Evolutionary conservation across 2,888 invertebrate species (phyloP), one percentile per base, ranked within the genome.

Genomic region (Nomada goodeniana): DNA sequence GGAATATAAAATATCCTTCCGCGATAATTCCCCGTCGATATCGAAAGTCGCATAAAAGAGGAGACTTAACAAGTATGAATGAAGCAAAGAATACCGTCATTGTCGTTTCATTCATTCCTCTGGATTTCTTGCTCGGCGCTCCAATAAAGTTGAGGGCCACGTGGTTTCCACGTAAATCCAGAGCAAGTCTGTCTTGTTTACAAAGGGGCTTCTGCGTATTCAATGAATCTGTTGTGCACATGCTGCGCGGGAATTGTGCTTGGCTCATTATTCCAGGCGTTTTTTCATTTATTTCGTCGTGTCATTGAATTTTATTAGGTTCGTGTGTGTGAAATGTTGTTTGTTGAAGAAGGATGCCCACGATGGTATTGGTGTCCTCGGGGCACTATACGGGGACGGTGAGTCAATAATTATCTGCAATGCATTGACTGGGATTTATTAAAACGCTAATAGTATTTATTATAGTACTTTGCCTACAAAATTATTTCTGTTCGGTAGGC

Each of bases 71-170:
- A 70, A 83, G 80, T 82, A 82, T 75, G 84, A 72, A 64, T 60
- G 57, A 53, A 44, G 36, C 13, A 36, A 67, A 67, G 67, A 76
- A 75, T 26, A 78, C 80, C 76, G 80, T 76, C 83, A 81, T 85
- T 86, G 87, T 86, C 86, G 85, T 86, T 89, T 88, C 90, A 90
- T 90, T 90, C 90, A 90, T 86, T 80, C 73, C 83, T 50, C 69
- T 44, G 71, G 79, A 77, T 83, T 83, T 83, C 59, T 77, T 80
- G 68, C 68, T 63, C 47, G 75, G 71, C 65, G 64, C 59, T 65
- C 69, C 60, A 73, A 86, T 81, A 76, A 83, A 74, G 76, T 50
- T 29, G 52, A 52, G 26, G 61, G 59, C 72, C 63, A 20, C 59
- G 57, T 60, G 57, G 44, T 44, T 68, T 82, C 59, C 59, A 26